Evolutionary conservation across 2,797 vertebrate species (phyloP).

Genomic region (Loriculus beryllinus): DNA sequence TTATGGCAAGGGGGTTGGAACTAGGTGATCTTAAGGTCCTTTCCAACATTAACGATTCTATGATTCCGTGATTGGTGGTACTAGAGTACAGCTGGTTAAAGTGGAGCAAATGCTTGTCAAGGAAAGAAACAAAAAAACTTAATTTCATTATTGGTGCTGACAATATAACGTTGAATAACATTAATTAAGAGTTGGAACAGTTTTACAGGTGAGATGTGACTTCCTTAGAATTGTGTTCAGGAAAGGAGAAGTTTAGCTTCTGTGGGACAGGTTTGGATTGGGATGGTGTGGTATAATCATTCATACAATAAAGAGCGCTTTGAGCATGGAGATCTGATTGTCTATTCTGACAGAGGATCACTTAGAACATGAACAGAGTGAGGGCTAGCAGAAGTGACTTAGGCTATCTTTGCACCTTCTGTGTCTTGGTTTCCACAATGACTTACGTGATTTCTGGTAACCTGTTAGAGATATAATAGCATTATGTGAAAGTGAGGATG

Average conservation of each 20-base stretch:
- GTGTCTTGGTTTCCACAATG: not conserved
- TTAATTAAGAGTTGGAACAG: constrained; percentile 69
- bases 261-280: not conserved
- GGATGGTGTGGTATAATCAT: not conserved
- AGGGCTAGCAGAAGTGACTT: not conserved
- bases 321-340: not conserved
- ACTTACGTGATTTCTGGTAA: not conserved
- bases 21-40: no score
- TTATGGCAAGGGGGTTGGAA: no score
- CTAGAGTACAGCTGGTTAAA: no score
- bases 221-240: not conserved
- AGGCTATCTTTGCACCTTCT: not conserved
- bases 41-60: no score
- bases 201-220: constrained; percentile 67
- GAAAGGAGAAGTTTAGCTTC: not conserved
- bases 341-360: not conserved
- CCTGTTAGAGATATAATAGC: not conserved
- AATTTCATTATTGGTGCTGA: no score
- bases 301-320: not conserved
- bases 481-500: not conserved
- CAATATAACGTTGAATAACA: constrained; percentile 61
- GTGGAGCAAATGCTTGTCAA: no score
- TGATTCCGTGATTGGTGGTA: no score
- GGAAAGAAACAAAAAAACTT: no score
- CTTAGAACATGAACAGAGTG: not conserved